Base-by-base conservation (phyloP, 1,140 invertebrate genomes). In the Nylanderia fulva region DNA sequence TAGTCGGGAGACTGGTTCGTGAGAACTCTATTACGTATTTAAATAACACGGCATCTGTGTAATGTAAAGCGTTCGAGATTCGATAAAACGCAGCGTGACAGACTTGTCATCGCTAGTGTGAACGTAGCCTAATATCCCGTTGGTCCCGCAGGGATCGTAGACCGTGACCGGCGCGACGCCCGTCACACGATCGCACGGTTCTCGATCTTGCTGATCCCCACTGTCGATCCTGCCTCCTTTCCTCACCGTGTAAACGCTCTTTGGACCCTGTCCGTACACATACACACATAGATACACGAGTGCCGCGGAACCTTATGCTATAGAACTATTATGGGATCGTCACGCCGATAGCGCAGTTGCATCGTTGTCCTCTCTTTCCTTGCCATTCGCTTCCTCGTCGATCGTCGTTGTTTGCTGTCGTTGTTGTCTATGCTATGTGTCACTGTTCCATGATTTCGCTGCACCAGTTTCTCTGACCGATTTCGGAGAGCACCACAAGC, bases 381-480 rank as follows among this genome's bases (percentile, higher is more conserved):
- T 83, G 72, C 76, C 89, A 86, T 88, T 85, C 85, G 15, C 29
- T 84, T 80, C 21, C 64, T 71, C 45, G 29, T 56, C 52, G 54
- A 60, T 24, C 2, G 68, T 27, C 71, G 64, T 72, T 64, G 69
- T 63, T 72, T 64, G 69, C 54, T 72, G 45, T 63, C 56, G 71
- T 87, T 72, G 63, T 71, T 60, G 80, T 84, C 84, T 64, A 68
- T 74, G 84, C 85, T 74, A 85, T 88, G 88, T 89, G 88, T 89
- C 88, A 89, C 72, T 80, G 39, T 85, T 79, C 60, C 80, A 86
- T 89, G 87, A 63, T 36, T 86, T 61, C 56, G 74, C 61, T 89
- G 88, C 85, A 89, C 87, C 68, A 89, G 85, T 89, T 89, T 89
- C 88, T 61, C 88, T 86, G 88, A 89, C 88, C 88, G 88, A 89